Base-by-base conservation (phyloP, 2,888 invertebrate genomes). In the Acanthosoma haemorrhoidale region DNA sequence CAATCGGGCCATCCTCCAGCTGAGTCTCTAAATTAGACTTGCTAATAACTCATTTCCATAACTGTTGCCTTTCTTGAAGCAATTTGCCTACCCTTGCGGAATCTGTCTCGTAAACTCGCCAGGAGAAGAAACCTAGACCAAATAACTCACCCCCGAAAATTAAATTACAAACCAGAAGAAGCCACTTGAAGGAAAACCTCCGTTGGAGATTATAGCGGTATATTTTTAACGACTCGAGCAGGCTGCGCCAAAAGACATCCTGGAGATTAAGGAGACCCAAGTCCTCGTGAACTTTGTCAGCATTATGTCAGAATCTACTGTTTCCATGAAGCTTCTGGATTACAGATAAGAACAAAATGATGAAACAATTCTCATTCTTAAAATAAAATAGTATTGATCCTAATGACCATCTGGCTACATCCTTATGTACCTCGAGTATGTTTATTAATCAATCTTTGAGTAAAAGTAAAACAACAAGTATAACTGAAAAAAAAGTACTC, bases 11-110 rank as follows among this genome's bases (percentile, higher is more conserved):
- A 21, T 21, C 34, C 34, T n/a, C n/a, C n/a, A n/a, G n/a, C n/a
- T n/a, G n/a, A n/a, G n/a, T n/a, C n/a, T n/a, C n/a, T n/a, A 61
- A 61, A 61, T 61, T 61, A 61, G 61, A 61, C 61, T 61, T 61
- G 61, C 61, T 61, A 61, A 61, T 61, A 61, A 61, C 61, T 61
- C 34, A 61, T 61, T 61, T 61, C 34, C 32, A 61, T 61, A 61
- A 61, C 61, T 61, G 61, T 61, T 61, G 61, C 61, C 61, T 61
- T 61, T 61, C 61, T 36, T 61, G 34, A 16, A 36, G 16, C 61
- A 36, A 61, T 61, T 36, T 36, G 32, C 61, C 34, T 34, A 36
- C 34, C 36, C 36, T 36, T 16, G 36, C 21, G 32, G 32, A 61
- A 36, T 61, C 34, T 61, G 61, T 21, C 21, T 36, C 16, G 36